Evolutionary conservation across 2,797 vertebrate genomes (phyloP).

Genomic region (Bradypodion ventrale): DNA sequence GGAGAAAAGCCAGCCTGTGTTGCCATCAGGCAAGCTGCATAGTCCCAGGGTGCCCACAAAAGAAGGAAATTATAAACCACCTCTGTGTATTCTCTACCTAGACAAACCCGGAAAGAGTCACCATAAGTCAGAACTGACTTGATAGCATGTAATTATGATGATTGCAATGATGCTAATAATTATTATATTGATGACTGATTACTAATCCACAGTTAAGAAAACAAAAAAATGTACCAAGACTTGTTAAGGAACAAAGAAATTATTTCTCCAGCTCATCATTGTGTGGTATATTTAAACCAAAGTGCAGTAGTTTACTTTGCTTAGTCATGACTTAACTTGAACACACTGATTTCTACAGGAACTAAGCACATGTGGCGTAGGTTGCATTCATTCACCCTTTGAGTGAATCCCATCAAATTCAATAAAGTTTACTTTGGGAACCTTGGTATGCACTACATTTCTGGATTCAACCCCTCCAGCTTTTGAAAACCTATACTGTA

Average conservation of each 20-base stretch:
- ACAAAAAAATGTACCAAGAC: slow-evolving; percentile 50
- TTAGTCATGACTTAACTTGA: not conserved
- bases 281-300: not conserved
- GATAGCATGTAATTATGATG: no score
- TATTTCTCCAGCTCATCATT: not conserved
- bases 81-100: no score
- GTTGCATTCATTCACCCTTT: not conserved
- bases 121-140: no score
- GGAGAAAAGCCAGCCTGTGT: no score
- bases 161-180: slow-evolving; percentile 23
- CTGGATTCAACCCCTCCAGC: not conserved
- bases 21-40: no score
- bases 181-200: slow-evolving; percentile 29
- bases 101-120: no score
- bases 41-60: no score
- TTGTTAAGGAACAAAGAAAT: not conserved
- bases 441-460: not conserved
- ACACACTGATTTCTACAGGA: not conserved
- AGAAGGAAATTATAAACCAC: no score
- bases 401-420: not conserved
- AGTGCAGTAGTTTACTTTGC: not conserved
- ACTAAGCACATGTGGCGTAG: not conserved
- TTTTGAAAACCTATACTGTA: not conserved
- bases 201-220: slow-evolving; percentile 42
- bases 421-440: not conserved